Evolutionary conservation across 2,113 vertebrate genomes (phyloP).

Genomic region (Setophaga petechia): DNA sequence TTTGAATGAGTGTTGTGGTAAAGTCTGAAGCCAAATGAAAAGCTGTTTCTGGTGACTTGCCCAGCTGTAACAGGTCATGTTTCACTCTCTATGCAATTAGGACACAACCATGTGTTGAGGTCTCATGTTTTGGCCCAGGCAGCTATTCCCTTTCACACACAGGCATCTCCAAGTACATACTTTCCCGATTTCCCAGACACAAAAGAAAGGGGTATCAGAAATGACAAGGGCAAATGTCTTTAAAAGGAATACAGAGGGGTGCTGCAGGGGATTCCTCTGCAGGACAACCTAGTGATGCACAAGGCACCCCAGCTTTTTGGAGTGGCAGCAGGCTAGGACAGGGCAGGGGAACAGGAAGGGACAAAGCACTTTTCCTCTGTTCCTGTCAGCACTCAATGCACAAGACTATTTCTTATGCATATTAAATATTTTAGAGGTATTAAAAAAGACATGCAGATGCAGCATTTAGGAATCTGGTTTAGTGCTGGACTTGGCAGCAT

Average conservation of each 20-base stretch:
- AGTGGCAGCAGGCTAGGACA: neutral
- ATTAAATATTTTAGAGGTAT: neutral
- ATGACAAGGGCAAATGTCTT: fast-evolving
- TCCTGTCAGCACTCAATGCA: fast-evolving
- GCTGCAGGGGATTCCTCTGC: neutral
- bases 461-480: neutral
- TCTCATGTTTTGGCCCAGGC: neutral
- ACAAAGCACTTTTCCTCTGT: neutral
- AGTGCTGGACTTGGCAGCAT: neutral
- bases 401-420: neutral
- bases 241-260: neutral
- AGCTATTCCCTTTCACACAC: neutral
- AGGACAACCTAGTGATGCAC: fast-evolving
- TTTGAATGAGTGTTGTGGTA: neutral
- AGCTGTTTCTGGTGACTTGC: conserved; percentile 23
- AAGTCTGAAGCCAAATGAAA: conserved; percentile 20
- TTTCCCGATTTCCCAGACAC: neutral
- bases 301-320: neutral
- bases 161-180: neutral
- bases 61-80: conserved; percentile 29
- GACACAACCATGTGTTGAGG: neutral
- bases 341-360: neutral
- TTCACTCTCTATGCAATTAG: conserved; percentile 58
- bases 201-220: neutral
- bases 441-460: neutral